These are phyloP conservation scores for Polylopha cassiicola DNA, from an alignment of 2,888 invertebrate species.

Conservation along the genomic window DNA sequence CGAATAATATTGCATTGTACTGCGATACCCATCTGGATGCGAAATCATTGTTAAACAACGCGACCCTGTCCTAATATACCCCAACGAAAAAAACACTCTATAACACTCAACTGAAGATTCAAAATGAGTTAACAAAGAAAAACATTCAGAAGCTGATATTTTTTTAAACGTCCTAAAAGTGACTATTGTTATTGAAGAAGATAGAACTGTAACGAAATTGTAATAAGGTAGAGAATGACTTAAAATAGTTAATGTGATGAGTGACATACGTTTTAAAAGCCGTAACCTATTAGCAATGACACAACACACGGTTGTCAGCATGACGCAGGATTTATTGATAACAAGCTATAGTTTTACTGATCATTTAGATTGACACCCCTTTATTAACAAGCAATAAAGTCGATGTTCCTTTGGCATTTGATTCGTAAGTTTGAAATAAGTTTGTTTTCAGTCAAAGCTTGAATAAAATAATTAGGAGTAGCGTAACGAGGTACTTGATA, in stretches of 20 bases:
- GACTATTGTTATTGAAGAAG: not conserved
- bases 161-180: slow-evolving; percentile 17
- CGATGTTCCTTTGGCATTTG: slow-evolving; percentile 19
- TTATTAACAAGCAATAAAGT: slow-evolving; percentile 24
- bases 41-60: slow-evolving; percentile 15
- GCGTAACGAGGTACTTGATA: slow-evolving; percentile 49
- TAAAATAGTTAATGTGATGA: slow-evolving; percentile 25
- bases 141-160: slow-evolving; percentile 4
- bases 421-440: slow-evolving; percentile 16
- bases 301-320: slow-evolving; percentile 66
- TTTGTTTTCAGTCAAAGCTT: slow-evolving; percentile 29
- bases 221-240: slow-evolving; percentile 11
- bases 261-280: slow-evolving; percentile 55
- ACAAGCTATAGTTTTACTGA: slow-evolving; percentile 5
- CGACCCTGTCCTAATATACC: slow-evolving; percentile 6
- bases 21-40: slow-evolving; percentile 44
- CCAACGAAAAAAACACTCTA: slow-evolving; percentile 27
- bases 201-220: not conserved
- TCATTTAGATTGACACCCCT: slow-evolving; percentile 13
- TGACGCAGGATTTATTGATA: slow-evolving; percentile 60
- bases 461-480: slow-evolving; percentile 55
- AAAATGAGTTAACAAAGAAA: slow-evolving; percentile 14
- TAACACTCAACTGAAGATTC: not conserved
- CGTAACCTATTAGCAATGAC: slow-evolving; percentile 65
- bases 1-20: slow-evolving; percentile 62